phyloP scores from a whole-genome alignment of 2,797 vertebrate species.

The Carduelis carduelis region DNA sequence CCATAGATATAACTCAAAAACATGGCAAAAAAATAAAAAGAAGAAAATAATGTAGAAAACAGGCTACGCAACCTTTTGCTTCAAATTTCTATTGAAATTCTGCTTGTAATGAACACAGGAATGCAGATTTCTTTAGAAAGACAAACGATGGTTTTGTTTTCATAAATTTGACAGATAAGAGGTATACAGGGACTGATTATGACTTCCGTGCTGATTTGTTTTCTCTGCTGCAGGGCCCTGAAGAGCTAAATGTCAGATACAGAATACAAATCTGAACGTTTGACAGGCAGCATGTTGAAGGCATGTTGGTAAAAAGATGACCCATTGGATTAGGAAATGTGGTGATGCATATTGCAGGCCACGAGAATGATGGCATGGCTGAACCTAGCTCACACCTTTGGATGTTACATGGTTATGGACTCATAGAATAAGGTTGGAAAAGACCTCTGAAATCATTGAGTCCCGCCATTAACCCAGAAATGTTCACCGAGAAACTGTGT shows the following conservation, averaged over 20 bases:
- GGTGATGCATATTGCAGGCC: too few species aligned
- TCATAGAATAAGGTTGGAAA: neutral
- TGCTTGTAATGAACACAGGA: neutral
- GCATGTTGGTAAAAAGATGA: fast-evolving
- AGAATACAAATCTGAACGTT: fast-evolving
- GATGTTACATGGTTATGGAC: neutral
- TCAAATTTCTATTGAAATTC: neutral
- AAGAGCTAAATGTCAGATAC: neutral
- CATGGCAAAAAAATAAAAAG: neutral
- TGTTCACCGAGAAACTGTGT: too few species aligned
- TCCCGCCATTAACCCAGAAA: neutral
- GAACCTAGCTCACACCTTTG: neutral
- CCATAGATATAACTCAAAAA: neutral
- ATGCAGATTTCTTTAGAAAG: neutral
- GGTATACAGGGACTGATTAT: neutral
- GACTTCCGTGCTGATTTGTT: neutral
- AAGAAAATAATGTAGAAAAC: neutral
- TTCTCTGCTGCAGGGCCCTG: neutral
- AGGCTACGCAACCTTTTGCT: neutral
- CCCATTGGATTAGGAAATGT: fast-evolving
- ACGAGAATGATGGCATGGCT: fast-evolving
- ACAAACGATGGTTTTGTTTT: neutral
- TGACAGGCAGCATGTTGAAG: neutral
- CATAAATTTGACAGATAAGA: neutral
- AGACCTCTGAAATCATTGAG: neutral